phyloP scores from a whole-genome alignment of 2,888 invertebrate genomes.

The Sphecodes monilicornis region DNA sequence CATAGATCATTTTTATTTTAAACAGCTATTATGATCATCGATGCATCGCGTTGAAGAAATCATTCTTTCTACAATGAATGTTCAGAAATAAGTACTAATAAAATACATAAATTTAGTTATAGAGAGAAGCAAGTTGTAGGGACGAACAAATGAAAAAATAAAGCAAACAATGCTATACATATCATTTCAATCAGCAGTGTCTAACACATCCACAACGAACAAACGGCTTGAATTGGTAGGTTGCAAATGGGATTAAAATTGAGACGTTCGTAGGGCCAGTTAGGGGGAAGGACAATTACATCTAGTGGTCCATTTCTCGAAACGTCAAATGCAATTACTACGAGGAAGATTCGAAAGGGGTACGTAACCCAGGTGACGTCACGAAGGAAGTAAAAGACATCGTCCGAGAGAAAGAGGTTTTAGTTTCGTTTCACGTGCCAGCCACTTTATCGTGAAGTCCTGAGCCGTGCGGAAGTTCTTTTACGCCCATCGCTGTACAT shows the following conservation, averaged over 20 bases:
- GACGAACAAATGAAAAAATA: no score
- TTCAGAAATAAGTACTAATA: no score
- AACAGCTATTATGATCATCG: no score
- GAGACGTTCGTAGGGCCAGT: background rate
- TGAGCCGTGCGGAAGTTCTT: slow-evolving; percentile 59
- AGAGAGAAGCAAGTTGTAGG: no score
- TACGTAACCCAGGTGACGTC: slow-evolving; percentile 14
- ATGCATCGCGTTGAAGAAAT: no score
- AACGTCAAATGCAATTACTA: slow-evolving; percentile 34
- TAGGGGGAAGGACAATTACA: slow-evolving; percentile 8
- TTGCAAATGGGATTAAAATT: background rate
- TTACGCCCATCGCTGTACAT: slow-evolving; percentile 48
- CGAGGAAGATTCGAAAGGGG: slow-evolving; percentile 39
- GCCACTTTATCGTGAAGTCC: slow-evolving; percentile 53
- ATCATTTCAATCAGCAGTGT: no score
- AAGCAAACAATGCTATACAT: no score
- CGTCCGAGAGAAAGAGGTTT: slow-evolving; percentile 34
- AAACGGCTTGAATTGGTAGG: no score
- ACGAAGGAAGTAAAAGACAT: slow-evolving; percentile 45
- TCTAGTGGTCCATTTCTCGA: slow-evolving; percentile 17
- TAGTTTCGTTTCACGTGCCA: slow-evolving; percentile 63
- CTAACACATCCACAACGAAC: no score
- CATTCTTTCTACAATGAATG: no score
- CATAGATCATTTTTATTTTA: no score
- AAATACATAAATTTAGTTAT: no score